Evolutionary conservation across 2,888 invertebrate genomes (phyloP).

Genomic region (Schizotus pectinicornis): DNA sequence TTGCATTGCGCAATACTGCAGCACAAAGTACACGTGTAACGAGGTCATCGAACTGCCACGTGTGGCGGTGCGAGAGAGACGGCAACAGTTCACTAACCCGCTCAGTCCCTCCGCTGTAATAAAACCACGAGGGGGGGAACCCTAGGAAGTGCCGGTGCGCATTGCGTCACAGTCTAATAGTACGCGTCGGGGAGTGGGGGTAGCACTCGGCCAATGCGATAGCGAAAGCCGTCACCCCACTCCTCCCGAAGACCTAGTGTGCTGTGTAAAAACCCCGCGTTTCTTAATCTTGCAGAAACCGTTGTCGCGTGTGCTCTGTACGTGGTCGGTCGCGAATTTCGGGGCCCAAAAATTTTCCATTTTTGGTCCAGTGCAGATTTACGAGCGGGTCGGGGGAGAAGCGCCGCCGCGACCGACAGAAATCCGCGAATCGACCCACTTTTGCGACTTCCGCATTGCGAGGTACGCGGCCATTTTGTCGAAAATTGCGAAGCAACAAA

Average conservation of each 20-base stretch:
- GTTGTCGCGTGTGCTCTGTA: constrained; percentile 59
- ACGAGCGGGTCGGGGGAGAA: not conserved
- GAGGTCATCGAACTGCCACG: constrained; percentile 52
- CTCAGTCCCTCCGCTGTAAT: constrained; percentile 12
- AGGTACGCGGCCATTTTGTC: constrained; percentile 56
- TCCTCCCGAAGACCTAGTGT: constrained; percentile 36
- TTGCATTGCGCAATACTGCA: constrained; percentile 47
- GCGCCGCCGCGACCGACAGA: not conserved
- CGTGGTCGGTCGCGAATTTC: constrained; percentile 10
- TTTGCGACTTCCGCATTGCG: constrained; percentile 61
- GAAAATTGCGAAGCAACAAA: constrained; percentile 36
- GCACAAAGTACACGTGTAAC: constrained; percentile 45
- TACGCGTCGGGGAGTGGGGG: constrained; percentile 39
- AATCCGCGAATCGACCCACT: constrained; percentile 55
- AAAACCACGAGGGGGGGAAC: constrained; percentile 13
- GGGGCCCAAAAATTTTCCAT: not conserved
- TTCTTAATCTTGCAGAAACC: constrained; percentile 54
- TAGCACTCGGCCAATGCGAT: constrained; percentile 40
- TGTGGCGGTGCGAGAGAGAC: constrained; percentile 45
- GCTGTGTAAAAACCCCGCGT: constrained; percentile 40
- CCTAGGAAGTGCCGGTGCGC: constrained; percentile 42
- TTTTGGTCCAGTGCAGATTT: not conserved
- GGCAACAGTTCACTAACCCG: constrained; percentile 32
- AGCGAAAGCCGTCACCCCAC: constrained; percentile 35
- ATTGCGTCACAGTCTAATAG: constrained; percentile 48